Evolutionary conservation across 1,140 invertebrate species (phyloP).

Genomic region (Macrotrachela quadricornifera): DNA sequence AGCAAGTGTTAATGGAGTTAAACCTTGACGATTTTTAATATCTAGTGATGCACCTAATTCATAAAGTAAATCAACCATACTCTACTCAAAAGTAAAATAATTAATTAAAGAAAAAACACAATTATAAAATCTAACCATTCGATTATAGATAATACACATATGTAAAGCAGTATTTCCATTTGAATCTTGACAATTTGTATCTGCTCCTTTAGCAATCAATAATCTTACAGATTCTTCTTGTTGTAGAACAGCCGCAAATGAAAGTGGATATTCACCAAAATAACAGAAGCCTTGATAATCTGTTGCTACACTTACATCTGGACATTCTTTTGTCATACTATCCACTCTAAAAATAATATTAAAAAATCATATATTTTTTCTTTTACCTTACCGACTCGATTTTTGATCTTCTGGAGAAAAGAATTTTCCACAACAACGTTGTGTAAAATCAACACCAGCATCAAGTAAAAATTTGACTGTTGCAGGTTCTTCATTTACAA

Average conservation of each 20-base stretch:
- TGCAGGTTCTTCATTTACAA: slow-evolving; percentile 87
- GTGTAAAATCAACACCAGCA: slow-evolving; percentile 64
- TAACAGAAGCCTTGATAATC: slow-evolving; percentile 89
- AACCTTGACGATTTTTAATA: slow-evolving; percentile 58
- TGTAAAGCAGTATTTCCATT: slow-evolving; percentile 93
- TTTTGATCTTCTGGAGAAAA: slow-evolving; percentile 96
- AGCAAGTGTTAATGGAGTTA: slow-evolving; percentile 75
- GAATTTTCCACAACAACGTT: slow-evolving; percentile 55
- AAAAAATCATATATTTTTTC: too few species aligned
- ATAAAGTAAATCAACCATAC: slow-evolving; percentile 78
- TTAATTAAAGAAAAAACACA: background rate
- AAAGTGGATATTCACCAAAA: slow-evolving; percentile 88
- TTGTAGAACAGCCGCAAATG: slow-evolving; percentile 79
- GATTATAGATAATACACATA: slow-evolving; percentile 86
- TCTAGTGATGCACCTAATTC: slow-evolving; percentile 64
- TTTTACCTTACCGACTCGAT: slow-evolving; percentile 40
- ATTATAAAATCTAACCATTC: slow-evolving; percentile 44
- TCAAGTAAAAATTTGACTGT: slow-evolving; percentile 89
- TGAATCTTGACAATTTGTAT: slow-evolving; percentile 78
- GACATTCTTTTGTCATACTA: slow-evolving; percentile 70
- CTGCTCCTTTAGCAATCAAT: slow-evolving; percentile 71
- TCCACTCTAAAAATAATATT: background rate
- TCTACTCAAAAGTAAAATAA: slow-evolving; percentile 31
- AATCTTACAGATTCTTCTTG: slow-evolving; percentile 90
- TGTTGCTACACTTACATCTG: slow-evolving; percentile 57